phyloP scores from a whole-genome alignment of 1,140 invertebrate species.

The Drosophila santomea region DNA sequence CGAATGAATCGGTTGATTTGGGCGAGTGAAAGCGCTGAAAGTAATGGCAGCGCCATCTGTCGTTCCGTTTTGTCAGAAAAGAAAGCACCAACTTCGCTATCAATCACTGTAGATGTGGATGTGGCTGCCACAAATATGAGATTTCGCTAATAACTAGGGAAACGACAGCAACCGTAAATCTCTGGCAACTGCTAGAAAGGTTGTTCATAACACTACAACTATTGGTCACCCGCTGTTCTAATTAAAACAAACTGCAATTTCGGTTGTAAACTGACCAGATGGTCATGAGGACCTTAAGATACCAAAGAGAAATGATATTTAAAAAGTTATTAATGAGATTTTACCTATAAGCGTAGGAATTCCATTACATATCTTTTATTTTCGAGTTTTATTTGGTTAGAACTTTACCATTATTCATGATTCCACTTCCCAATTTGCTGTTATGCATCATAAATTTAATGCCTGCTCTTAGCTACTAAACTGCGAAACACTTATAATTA shows the following conservation, averaged over 20 bases:
- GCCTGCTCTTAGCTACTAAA: neutral
- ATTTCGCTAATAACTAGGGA: conserved; percentile 16
- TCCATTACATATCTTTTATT: too few species aligned
- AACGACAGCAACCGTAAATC: neutral
- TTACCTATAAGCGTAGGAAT: too few species aligned
- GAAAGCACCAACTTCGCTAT: conserved; percentile 30
- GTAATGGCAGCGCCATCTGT: conserved; percentile 45
- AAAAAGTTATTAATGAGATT: neutral
- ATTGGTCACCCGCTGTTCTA: conserved; percentile 1
- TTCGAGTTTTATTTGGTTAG: too few species aligned
- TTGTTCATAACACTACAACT: neutral
- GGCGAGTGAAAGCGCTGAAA: conserved; percentile 48
- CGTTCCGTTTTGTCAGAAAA: conserved; percentile 31
- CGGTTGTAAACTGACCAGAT: neutral
- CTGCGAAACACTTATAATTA: conserved; percentile 13
- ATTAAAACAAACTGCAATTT: neutral
- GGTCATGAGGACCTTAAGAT: neutral
- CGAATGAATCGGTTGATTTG: conserved; percentile 46
- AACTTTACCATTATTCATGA: neutral
- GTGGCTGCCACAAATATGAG: neutral
- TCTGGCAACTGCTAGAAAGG: neutral
- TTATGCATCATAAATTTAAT: neutral
- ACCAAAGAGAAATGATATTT: neutral
- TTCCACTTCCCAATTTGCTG: neutral
- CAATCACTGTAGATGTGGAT: conserved; percentile 19